A percentile compares a stretch with the other conserved stretches of the same genome.
These are phyloP conservation scores for Neotoma lepida DNA, from an alignment of 2,113 vertebrate genomes.

Conservation along the genomic window DNA sequence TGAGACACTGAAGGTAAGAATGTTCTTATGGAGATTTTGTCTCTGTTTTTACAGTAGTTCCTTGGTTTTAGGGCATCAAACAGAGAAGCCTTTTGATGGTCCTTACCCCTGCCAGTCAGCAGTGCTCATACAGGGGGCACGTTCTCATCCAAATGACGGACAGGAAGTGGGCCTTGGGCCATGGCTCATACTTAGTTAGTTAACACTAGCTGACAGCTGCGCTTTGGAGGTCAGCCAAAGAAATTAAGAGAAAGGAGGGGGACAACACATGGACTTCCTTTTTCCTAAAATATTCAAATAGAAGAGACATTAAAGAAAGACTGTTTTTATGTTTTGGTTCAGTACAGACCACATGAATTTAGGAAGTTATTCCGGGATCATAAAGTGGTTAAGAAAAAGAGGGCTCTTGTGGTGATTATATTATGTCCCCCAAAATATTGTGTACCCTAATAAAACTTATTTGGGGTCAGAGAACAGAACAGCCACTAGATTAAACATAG, in stretches of 20 bases:
- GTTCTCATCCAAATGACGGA: conserved; percentile 68
- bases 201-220: conserved; percentile 77
- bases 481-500: too few species aligned
- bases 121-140: conserved; percentile 34
- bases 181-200: conserved; percentile 71
- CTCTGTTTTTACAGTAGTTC: background rate
- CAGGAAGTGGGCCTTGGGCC: conserved; percentile 74
- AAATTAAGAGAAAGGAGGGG: conserved; percentile 55
- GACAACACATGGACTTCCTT: conserved; percentile 25
- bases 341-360: conserved; percentile 30
- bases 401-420: conserved; percentile 2
- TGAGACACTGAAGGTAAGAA: background rate
- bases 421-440: too few species aligned
- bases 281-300: conserved; percentile 61
- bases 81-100: conserved; percentile 44
- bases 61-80: conserved; percentile 24
- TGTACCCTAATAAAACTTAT: too few species aligned
- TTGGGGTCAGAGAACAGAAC: too few species aligned
- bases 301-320: conserved; percentile 41
- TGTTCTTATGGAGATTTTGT: background rate
- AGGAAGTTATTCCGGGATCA: conserved; percentile 31
- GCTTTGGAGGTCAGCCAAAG: conserved; percentile 76
- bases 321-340: conserved; percentile 60
- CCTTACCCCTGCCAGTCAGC: background rate
- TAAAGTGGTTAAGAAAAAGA: background rate